phyloP scores from a whole-genome alignment of 2,888 invertebrate genomes.

The Nemotelus nigrinus region DNA sequence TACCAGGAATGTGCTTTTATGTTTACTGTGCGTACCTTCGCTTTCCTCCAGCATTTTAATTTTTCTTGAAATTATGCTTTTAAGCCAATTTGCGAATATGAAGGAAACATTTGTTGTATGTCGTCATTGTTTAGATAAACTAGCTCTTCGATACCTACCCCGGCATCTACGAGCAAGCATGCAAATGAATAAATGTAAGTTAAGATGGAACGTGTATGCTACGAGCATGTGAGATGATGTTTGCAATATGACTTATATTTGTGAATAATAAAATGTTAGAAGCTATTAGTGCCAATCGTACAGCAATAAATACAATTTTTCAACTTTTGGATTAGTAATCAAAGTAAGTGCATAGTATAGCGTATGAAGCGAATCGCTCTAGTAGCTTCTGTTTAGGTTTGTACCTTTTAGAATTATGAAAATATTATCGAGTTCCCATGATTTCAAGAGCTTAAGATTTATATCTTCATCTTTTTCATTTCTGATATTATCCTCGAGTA shows the following conservation, averaged over 20 bases:
- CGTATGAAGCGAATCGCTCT: neutral
- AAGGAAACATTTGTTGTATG: neutral
- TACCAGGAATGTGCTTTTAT: no score
- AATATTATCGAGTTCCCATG: neutral
- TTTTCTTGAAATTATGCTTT: neutral
- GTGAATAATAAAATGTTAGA: no score
- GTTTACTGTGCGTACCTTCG: neutral
- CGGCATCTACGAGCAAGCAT: neutral
- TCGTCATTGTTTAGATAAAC: neutral
- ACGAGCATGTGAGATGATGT: no score
- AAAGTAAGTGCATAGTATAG: neutral
- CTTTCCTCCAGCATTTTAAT: neutral
- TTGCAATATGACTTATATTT: no score
- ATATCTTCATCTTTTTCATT: neutral
- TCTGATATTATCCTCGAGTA: neutral
- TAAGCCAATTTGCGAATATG: neutral
- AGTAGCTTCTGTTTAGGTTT: neutral
- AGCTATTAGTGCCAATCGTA: no score
- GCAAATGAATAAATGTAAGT: no score
- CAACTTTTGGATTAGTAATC: neutral
- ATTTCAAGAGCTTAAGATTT: neutral
- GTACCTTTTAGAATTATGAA: neutral
- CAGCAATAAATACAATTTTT: no score
- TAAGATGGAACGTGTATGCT: no score
- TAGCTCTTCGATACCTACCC: neutral